A percentile compares a stretch with the other conserved stretches of the same genome.
Conservation (phyloP, 1,140 invertebrate species). For the Zelostemma sp. region DNA sequence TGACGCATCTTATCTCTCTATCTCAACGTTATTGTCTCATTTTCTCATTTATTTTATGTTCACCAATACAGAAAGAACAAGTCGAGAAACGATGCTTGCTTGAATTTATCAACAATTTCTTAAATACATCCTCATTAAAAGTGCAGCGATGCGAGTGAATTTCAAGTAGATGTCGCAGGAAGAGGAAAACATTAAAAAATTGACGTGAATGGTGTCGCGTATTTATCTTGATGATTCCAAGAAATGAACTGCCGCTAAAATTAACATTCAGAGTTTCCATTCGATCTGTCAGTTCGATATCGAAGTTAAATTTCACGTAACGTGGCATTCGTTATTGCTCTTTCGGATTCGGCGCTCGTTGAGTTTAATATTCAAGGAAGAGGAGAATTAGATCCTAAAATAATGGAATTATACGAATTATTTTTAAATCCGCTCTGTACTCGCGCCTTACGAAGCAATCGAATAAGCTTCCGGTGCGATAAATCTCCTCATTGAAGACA, state of each 20-base stretch:
- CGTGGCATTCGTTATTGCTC: conserved; percentile 10
- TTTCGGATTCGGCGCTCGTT: neutral
- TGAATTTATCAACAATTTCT: too few relatives aligned
- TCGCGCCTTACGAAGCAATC: conserved; percentile 30
- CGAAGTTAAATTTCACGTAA: conserved; percentile 11
- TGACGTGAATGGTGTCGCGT: too few relatives aligned
- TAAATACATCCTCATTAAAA: too few relatives aligned
- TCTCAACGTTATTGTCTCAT: neutral
- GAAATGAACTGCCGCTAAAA: conserved; percentile 5
- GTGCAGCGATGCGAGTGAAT: too few relatives aligned
- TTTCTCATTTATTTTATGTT: neutral
- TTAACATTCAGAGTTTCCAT: conserved; percentile 10
- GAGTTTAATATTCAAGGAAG: conserved; percentile 17
- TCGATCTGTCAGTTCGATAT: conserved; percentile 8
- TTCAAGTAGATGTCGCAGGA: too few relatives aligned
- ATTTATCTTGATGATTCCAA: neutral
- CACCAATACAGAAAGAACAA: too few relatives aligned
- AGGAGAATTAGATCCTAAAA: conserved; percentile 23
- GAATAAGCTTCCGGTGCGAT: conserved; percentile 24
- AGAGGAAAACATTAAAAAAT: too few relatives aligned
- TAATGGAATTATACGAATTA: conserved; percentile 36
- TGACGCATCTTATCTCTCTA: conserved; percentile 2
- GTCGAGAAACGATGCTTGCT: too few relatives aligned
- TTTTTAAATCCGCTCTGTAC: conserved; percentile 22
- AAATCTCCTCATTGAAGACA: conserved; percentile 44